Conservation (phyloP, 2,888 invertebrate genomes). For the Chrysodeixis includens region DNA sequence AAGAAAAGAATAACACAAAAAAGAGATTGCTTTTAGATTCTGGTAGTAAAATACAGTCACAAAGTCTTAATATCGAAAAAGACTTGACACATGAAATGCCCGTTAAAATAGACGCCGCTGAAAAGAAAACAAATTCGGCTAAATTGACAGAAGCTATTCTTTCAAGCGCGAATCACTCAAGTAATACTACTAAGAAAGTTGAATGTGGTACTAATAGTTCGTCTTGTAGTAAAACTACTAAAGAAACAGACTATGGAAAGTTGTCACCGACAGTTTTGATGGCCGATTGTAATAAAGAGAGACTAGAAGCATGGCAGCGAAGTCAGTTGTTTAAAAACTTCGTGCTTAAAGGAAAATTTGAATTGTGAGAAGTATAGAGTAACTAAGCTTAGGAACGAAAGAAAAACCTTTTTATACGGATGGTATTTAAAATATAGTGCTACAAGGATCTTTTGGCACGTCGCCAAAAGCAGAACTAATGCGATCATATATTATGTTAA, state of each 20-base stretch:
- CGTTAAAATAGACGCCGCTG: neutral
- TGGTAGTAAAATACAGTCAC: neutral
- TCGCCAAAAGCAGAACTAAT: too few relatives aligned
- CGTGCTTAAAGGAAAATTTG: constrained; percentile 33
- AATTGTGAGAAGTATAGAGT: neutral
- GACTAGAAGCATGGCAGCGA: constrained; percentile 46
- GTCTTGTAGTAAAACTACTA: neutral
- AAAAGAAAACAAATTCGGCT: neutral
- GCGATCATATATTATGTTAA: too few relatives aligned
- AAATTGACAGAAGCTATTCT: neutral
- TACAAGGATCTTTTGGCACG: too few relatives aligned
- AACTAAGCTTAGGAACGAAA: constrained; percentile 30
- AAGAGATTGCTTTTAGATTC: constrained; percentile 34
- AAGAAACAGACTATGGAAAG: constrained; percentile 14
- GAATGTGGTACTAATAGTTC: neutral
- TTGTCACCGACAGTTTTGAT: constrained; percentile 50
- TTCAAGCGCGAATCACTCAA: neutral
- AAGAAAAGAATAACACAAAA: constrained; percentile 17
- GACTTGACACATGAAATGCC: too few relatives aligned
- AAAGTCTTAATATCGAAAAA: too few relatives aligned
- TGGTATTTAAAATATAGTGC: too few relatives aligned
- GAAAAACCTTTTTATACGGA: constrained; percentile 26
- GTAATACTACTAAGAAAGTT: neutral
- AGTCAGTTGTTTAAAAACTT: constrained; percentile 35
- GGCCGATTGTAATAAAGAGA: constrained; percentile 65